These are phyloP conservation scores for Arizona elegans DNA, from an alignment of 2,113 vertebrate species.

Conservation along the genomic window DNA sequence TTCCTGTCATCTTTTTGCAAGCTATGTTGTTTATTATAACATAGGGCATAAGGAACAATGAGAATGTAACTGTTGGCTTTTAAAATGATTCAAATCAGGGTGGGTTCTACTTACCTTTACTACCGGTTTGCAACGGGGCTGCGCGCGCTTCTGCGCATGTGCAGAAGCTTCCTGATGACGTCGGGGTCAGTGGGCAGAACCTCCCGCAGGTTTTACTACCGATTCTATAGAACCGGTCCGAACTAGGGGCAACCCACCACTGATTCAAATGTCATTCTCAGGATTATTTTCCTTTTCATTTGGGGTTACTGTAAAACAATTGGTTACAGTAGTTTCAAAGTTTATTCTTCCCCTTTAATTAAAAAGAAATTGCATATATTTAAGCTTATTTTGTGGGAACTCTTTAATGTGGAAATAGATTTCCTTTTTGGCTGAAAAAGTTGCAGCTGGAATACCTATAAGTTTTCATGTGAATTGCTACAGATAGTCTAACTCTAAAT, in stretches of 20 bases:
- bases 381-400: not conserved
- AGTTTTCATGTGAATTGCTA: conserved; percentile 35
- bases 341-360: conserved; percentile 7
- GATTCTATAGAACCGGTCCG: too few relatives aligned
- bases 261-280: not conserved
- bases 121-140: too few relatives aligned
- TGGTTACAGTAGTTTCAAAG: conserved; percentile 1
- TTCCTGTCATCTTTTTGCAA: not conserved
- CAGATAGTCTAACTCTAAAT: conserved; percentile 48
- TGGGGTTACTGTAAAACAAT: conserved; percentile 1
- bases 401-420: conserved; percentile 10
- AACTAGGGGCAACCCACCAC: too few relatives aligned
- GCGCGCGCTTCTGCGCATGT: too few relatives aligned
- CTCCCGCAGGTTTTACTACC: too few relatives aligned
- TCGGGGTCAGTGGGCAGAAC: too few relatives aligned
- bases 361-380: not conserved
- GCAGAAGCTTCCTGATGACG: too few relatives aligned
- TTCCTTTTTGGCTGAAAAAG: conserved; percentile 8
- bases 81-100: not conserved
- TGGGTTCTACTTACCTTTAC: too few relatives aligned
- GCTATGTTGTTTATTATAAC: not conserved
- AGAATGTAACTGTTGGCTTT: conserved; percentile 17
- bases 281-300: not conserved
- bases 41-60: not conserved
- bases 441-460: not conserved